Percentiles rank a stretch among this genome's conserved stretches.
These are phyloP conservation scores for Arbacia lixula DNA, from an alignment of 53 echinoderm and acorn worm genomes.

Conservation along the genomic window DNA sequence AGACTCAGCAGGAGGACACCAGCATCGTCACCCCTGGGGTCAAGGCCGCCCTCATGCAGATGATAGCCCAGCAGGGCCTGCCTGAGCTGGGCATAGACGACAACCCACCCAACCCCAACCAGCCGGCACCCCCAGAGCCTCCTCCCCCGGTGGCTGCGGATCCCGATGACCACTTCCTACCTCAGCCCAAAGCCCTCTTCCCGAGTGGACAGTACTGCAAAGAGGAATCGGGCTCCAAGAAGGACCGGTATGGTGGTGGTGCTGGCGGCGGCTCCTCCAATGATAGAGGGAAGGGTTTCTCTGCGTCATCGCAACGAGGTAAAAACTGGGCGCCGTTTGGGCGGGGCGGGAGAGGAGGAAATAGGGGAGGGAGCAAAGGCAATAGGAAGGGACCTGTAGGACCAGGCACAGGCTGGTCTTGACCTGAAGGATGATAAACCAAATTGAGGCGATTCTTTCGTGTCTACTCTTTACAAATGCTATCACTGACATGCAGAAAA, in stretches of 20 bases:
- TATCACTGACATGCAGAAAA: too few species aligned
- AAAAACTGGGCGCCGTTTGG: slow-evolving; percentile 10
- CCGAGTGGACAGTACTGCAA: slow-evolving; percentile 45
- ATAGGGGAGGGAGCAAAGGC: slow-evolving; percentile 20
- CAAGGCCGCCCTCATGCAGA: slow-evolving; percentile 96
- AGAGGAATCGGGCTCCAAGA: slow-evolving; percentile 3
- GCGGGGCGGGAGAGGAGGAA: slow-evolving; percentile 46
- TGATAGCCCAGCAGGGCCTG: slow-evolving; percentile 78
- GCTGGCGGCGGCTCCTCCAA: slow-evolving; percentile 18
- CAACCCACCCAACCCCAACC: slow-evolving; percentile 6
- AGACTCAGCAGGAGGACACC: slow-evolving; percentile 62
- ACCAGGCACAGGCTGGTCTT: slow-evolving; percentile 65
- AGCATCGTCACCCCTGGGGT: slow-evolving; percentile 86
- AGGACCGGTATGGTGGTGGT: neutral
- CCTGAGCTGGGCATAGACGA: slow-evolving; percentile 65
- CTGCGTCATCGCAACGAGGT: neutral
- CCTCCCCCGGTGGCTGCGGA: neutral
- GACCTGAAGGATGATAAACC: neutral
- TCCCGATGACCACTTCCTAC: slow-evolving; percentile 19
- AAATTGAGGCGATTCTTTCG: too few species aligned
- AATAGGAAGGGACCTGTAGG: slow-evolving; percentile 54
- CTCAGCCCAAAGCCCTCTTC: slow-evolving; percentile 9
- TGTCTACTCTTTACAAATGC: too few species aligned
- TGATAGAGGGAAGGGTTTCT: slow-evolving; percentile 19
- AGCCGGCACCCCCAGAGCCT: slow-evolving; percentile 30